Conservation (phyloP, 2,797 vertebrate species). For the Myotis planiceps region DNA sequence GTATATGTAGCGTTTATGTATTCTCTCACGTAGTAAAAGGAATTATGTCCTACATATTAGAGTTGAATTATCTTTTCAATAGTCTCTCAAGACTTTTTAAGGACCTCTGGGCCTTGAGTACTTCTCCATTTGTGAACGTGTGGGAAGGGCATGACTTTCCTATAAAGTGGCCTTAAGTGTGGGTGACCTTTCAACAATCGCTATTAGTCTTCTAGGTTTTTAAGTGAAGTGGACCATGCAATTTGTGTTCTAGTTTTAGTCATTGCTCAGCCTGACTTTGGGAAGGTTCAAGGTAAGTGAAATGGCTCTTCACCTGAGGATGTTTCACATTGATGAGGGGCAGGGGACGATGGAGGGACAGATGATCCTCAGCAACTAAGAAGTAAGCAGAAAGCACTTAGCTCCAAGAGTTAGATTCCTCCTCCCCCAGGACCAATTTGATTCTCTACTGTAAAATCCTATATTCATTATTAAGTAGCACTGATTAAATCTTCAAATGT, state of each 20-base stretch:
- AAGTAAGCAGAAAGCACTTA: not conserved
- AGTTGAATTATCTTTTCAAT: slow-evolving; percentile 37
- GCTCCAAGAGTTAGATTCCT: not conserved
- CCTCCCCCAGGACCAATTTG: slow-evolving; percentile 49
- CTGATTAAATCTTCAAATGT: slow-evolving; percentile 40
- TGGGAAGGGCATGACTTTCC: not conserved
- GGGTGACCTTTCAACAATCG: not conserved
- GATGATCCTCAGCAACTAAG: not conserved
- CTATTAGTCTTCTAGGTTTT: not conserved
- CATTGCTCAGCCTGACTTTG: slow-evolving; percentile 8
- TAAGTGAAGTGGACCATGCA: slow-evolving; percentile 5
- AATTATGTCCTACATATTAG: not conserved
- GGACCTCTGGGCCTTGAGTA: not conserved
- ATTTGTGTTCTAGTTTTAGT: slow-evolving; percentile 24
- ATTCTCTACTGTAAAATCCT: slow-evolving; percentile 13
- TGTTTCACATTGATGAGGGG: not conserved
- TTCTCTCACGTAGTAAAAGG: not conserved
- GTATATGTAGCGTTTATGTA: not conserved
- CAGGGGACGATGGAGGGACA: not conserved
- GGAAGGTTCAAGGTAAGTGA: slow-evolving; percentile 11
- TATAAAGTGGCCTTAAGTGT: not conserved
- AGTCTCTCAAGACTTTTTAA: not conserved
- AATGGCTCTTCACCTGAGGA: slow-evolving; percentile 19
- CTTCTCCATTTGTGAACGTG: not conserved
- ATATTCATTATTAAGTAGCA: slow-evolving; percentile 48